Evolutionary conservation across 2,888 invertebrate species (phyloP).

Genomic region (Andrena camellia): DNA sequence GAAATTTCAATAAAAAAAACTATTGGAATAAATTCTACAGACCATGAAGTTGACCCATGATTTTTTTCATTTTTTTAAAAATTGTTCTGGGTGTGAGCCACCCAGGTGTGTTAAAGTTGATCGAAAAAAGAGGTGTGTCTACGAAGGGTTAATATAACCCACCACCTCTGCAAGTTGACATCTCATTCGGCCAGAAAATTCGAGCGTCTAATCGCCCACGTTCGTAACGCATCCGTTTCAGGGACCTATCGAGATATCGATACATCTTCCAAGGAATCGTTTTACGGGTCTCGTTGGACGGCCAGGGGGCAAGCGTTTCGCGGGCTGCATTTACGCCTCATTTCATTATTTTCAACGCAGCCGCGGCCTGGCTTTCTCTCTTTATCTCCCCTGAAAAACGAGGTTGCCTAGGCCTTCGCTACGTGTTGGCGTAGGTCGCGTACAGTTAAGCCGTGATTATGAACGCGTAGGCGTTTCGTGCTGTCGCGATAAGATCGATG

Average conservation of each 20-base stretch:
- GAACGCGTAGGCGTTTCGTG: conserved; percentile 59
- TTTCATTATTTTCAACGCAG: conserved; percentile 51
- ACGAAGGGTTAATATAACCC: not conserved
- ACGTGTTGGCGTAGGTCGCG: conserved; percentile 65
- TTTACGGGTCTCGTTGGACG: not conserved
- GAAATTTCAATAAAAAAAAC: too few species aligned
- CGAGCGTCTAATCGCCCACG: not conserved
- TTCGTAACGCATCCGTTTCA: not conserved
- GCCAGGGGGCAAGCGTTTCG: conserved; percentile 23
- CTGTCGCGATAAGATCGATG: conserved; percentile 62
- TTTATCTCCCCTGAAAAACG: conserved; percentile 37
- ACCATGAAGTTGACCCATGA: too few species aligned
- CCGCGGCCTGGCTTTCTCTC: conserved; percentile 29
- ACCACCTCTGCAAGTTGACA: not conserved
- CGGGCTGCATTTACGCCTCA: conserved; percentile 46
- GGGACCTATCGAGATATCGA: not conserved
- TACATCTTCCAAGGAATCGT: conserved; percentile 16
- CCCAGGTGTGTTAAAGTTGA: too few species aligned
- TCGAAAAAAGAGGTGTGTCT: too few species aligned
- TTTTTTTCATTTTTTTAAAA: too few species aligned
- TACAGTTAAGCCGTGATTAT: conserved; percentile 52
- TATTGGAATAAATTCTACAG: too few species aligned
- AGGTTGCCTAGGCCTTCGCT: conserved; percentile 22
- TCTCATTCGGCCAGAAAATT: not conserved
- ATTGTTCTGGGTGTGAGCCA: too few species aligned